Conservation (phyloP, 2,888 invertebrate genomes). For the Drosophila multiciliata region DNA sequence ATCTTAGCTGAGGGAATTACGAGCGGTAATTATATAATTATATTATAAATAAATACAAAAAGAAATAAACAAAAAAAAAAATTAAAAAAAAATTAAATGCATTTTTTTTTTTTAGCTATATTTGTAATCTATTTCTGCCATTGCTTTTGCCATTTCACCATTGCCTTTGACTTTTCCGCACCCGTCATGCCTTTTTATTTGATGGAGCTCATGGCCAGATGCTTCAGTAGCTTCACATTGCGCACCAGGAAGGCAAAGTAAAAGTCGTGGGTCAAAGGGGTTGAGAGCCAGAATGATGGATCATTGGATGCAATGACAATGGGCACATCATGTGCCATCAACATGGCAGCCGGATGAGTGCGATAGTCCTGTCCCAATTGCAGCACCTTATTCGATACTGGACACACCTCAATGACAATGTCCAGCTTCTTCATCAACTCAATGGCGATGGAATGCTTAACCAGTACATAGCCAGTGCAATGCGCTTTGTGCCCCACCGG, state of each 20-base stretch:
- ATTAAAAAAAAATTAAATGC: background rate
- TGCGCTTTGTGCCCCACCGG: conserved; percentile 89
- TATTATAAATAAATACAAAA: conserved; percentile 36
- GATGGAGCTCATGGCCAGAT: conserved; percentile 90
- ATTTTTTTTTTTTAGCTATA: conserved; percentile 25
- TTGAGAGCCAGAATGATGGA: conserved; percentile 91
- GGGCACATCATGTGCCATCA: conserved; percentile 89
- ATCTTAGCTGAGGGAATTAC: conserved; percentile 55
- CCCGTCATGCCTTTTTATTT: conserved; percentile 87
- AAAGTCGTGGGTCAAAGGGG: conserved; percentile 91
- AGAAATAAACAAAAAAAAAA: background rate
- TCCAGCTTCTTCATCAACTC: conserved; percentile 86
- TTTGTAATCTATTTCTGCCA: conserved; percentile 87
- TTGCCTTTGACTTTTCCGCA: conserved; percentile 85
- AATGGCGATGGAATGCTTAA: conserved; percentile 90
- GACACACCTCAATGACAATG: conserved; percentile 91
- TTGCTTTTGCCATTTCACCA: conserved; percentile 86
- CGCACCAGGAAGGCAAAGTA: conserved; percentile 91
- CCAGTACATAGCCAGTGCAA: conserved; percentile 91
- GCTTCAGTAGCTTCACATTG: conserved; percentile 89
- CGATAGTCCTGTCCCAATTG: conserved; percentile 89
- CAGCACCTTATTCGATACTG: conserved; percentile 91
- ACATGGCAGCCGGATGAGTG: conserved; percentile 90
- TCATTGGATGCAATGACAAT: conserved; percentile 93
- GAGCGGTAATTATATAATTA: conserved; percentile 47